Evolutionary conservation across 2,113 vertebrate genomes (phyloP).

Genomic region (Euleptes europaea): DNA sequence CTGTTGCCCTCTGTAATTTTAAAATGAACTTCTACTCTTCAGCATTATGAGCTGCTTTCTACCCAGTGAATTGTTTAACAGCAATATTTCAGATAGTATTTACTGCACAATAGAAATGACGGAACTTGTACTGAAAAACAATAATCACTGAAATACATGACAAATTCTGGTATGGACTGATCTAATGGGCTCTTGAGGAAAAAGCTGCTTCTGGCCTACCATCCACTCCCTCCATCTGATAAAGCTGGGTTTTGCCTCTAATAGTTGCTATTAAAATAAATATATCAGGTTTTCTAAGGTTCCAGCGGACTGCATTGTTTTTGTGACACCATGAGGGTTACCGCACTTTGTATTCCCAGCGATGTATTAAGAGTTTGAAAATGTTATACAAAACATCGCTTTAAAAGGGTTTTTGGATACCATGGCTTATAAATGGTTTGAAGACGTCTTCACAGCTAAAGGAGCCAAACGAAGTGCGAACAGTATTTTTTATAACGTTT

Average conservation of each 20-base stretch:
- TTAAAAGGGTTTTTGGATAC: too few relatives aligned
- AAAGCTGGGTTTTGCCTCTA: neutral
- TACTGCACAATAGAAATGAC: neutral
- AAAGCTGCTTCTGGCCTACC: neutral
- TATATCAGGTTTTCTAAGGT: neutral
- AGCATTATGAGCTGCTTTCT: neutral
- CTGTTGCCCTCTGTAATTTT: neutral
- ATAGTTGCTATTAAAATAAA: neutral
- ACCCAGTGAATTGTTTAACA: conserved; percentile 1
- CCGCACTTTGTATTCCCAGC: too few relatives aligned
- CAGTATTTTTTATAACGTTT: too few relatives aligned
- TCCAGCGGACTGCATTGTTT: neutral
- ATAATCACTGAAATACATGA: neutral
- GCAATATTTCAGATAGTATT: neutral
- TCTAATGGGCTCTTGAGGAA: neutral
- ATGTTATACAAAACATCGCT: too few relatives aligned
- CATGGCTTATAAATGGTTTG: too few relatives aligned
- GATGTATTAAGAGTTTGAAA: too few relatives aligned
- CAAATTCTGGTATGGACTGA: neutral
- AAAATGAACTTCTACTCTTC: neutral
- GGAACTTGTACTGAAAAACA: neutral
- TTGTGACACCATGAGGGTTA: too few relatives aligned
- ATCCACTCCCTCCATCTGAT: neutral
- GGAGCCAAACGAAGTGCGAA: too few relatives aligned
- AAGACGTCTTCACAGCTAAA: too few relatives aligned